phyloP scores from a whole-genome alignment of 2,888 invertebrate genomes.

The Brachypterus glaber region DNA sequence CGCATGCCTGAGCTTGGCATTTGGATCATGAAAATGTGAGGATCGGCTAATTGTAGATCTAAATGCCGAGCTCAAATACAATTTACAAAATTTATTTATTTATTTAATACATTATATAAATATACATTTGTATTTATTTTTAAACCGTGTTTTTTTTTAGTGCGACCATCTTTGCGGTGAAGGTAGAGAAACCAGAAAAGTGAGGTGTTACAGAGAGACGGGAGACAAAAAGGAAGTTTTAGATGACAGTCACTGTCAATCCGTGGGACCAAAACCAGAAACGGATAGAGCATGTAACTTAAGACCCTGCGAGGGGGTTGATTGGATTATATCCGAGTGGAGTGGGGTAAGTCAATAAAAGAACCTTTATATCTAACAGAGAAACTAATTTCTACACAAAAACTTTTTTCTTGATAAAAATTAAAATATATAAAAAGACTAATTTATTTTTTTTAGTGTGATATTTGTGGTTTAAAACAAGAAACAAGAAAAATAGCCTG shows the following conservation, averaged over 20 bases:
- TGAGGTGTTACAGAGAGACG: conserved; percentile 65
- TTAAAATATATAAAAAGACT: background rate
- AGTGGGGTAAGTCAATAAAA: conserved; percentile 75
- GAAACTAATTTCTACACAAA: background rate
- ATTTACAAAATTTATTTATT: conserved; percentile 6
- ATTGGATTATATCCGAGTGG: conserved; percentile 85
- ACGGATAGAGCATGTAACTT: conserved; percentile 61
- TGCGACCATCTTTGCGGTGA: conserved; percentile 87
- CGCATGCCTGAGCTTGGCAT: no score
- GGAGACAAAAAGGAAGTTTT: conserved; percentile 55
- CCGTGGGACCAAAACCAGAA: conserved; percentile 58
- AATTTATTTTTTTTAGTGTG: conserved; percentile 50
- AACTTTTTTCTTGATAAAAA: background rate
- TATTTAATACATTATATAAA: conserved; percentile 7
- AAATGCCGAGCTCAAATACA: no score
- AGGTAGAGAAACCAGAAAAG: conserved; percentile 71
- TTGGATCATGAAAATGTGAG: no score
- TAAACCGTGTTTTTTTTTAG: conserved; percentile 38
- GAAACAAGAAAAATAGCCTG: conserved; percentile 69
- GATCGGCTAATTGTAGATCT: no score
- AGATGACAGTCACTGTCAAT: conserved; percentile 52
- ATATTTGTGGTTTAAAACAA: conserved; percentile 63
- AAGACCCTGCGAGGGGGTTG: conserved; percentile 81
- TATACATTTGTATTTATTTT: no score
- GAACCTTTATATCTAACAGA: background rate